Base-by-base conservation (phyloP, 2,797 vertebrate species). In the Sebastes umbrosus region DNA sequence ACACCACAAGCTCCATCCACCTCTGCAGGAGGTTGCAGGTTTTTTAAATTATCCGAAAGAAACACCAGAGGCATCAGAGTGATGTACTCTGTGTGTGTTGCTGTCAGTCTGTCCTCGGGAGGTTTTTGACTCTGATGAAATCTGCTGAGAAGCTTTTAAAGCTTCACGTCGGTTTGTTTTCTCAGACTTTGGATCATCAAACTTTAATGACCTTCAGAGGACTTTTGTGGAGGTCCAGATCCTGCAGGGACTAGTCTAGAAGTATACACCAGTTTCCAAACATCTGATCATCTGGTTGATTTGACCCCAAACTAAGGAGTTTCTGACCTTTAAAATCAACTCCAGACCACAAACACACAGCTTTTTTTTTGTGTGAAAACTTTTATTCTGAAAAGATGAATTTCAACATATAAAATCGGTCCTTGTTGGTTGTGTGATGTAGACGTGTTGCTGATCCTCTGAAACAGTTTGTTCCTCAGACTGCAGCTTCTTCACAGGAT, bases 321-420 rank as follows among this genome's bases (percentile, higher is more conserved):
- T 58, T 18, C 57, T 59, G 25, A 9, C 25, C 13, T 25, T 24
- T 14, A 14, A 25, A 12, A 24, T n/a, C 50, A 52, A 8, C 20
- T 52, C 8, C 50, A 52, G 50, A 9, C 18, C 60, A 63, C 20
- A 63, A 32, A 36, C 60, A 36, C 18, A 16, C 50, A 52, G 50
- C 50, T 52, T 52, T 52, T 50, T 73, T 79, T 24, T 24, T 57
- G 20, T 36, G 36, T 20, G 70, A 88, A 93, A 88, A 73, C 69
- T 27, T 91, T 94, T 92, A 93, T 94, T 94, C 58, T 73, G 74
- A 91, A 94, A 88, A 80, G 83, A 86, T 63, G 36, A 58, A 54
- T 72, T 74, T 79, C 18, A 70, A 73, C 73, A 79, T 93, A 88
- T 85, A 90, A 94, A 93, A 91, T 59, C 12, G 11, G 22, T 63